These are phyloP conservation scores for Dasypogon diadema DNA, from an alignment of 2,888 invertebrate species.

Conservation along the genomic window DNA sequence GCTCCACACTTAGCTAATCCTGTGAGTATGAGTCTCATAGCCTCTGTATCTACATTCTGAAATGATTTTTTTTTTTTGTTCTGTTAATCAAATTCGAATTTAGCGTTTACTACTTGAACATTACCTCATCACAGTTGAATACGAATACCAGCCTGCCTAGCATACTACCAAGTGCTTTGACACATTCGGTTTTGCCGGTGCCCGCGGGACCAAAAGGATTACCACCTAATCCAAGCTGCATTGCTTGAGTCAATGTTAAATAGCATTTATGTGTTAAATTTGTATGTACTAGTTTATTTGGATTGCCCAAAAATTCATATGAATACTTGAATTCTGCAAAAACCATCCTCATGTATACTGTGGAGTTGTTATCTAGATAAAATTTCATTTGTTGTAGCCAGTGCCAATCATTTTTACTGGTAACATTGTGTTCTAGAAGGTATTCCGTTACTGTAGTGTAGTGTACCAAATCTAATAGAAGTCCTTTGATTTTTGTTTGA, in stretches of 20 bases:
- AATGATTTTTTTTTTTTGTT: no score
- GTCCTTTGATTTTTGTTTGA: slow-evolving; percentile 88
- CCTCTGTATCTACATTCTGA: slow-evolving; percentile 92
- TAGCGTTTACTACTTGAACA: no score
- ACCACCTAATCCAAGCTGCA: slow-evolving; percentile 96
- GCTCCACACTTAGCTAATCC: slow-evolving; percentile 95
- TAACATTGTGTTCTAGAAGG: slow-evolving; percentile 78
- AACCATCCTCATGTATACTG: slow-evolving; percentile 80
- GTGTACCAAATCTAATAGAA: slow-evolving; percentile 94
- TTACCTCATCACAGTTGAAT: slow-evolving; percentile 96
- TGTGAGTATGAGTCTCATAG: slow-evolving; percentile 94
- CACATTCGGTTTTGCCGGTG: slow-evolving; percentile 98
- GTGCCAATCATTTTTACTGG: slow-evolving; percentile 82
- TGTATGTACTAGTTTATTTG: slow-evolving; percentile 94
- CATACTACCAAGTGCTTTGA: slow-evolving; percentile 92
- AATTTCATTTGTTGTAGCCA: slow-evolving; percentile 96
- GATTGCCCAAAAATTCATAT: slow-evolving; percentile 98
- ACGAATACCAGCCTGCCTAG: slow-evolving; percentile 94
- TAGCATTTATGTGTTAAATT: slow-evolving; percentile 98
- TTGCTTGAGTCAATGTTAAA: slow-evolving; percentile 95
- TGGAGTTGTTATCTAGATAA: slow-evolving; percentile 72
- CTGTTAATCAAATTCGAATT: no score
- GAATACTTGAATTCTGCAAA: slow-evolving; percentile 95
- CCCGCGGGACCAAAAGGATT: slow-evolving; percentile 99
- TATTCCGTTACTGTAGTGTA: slow-evolving; percentile 85